Conservation (phyloP, 2,113 vertebrate genomes). For the Nothobranchius furzeri region DNA sequence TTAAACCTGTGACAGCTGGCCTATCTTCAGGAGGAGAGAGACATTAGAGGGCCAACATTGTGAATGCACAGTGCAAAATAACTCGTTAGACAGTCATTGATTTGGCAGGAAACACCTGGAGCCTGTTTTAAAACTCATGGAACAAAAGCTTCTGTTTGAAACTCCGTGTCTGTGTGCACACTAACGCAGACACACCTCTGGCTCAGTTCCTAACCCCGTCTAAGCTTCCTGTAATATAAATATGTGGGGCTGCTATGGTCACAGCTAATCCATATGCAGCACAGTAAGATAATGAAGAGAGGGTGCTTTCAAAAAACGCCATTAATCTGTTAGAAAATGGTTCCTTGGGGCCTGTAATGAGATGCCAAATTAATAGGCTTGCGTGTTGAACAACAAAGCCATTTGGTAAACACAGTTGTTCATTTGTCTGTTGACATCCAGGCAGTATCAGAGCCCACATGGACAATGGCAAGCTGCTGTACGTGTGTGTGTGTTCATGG, state of each 20-base stretch:
- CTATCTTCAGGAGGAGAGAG: background rate
- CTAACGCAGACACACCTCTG: constrained; percentile 29
- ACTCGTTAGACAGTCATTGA: constrained; percentile 1
- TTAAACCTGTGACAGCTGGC: background rate
- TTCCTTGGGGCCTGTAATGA: constrained; percentile 65
- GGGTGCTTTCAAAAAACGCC: constrained; percentile 56
- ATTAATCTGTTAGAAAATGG: constrained; percentile 68
- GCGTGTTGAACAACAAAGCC: constrained; percentile 72
- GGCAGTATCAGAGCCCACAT: constrained; percentile 1
- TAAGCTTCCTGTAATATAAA: constrained; percentile 62
- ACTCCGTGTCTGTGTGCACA: constrained; percentile 24
- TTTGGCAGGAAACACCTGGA: constrained; percentile 20
- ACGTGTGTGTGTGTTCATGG: constrained; percentile 2
- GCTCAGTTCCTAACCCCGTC: constrained; percentile 40
- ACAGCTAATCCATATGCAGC: constrained; percentile 59
- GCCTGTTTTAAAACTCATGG: constrained; percentile 4
- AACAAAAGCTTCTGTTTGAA: constrained; percentile 29
- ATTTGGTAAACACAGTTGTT: constrained; percentile 73
- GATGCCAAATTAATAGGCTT: constrained; percentile 72
- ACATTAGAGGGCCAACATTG: background rate
- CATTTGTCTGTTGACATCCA: constrained; percentile 65
- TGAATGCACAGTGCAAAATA: background rate
- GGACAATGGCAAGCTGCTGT: constrained; percentile 23
- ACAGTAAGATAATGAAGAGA: constrained; percentile 69
- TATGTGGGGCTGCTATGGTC: constrained; percentile 45